Base-by-base conservation (phyloP, 2,888 invertebrate genomes). In the Aricia artaxerxes region DNA sequence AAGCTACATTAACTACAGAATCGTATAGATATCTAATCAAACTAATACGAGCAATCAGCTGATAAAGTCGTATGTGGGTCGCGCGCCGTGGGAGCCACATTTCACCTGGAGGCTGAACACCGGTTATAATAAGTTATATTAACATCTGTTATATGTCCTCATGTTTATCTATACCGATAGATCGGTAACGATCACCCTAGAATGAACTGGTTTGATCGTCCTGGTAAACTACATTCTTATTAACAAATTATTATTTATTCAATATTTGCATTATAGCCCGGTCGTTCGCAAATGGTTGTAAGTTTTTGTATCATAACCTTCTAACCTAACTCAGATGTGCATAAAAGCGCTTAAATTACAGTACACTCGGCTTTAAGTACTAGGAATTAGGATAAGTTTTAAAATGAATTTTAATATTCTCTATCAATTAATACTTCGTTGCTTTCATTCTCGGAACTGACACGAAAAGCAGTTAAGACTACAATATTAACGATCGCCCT, bases 11-110 rank as follows among this genome's bases (percentile, higher is more conserved):
- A 24, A 24, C 13, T 16, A 13, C 16, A 57, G 57, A 57, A 57
- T 57, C 4, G 4, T 16, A 13, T 1, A 35, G 11, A 16, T 38
- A 69, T 69, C 69, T 64, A 64, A 64, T 64, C 11, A 64, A 49
- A 69, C 69, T 69, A 38, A 69, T 69, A 69, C 35, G 13, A 69
- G 69, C 69, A 69, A 69, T 69, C 69, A 13, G 69, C 13, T 38
- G 69, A 69, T 69, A 69, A 38, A 69, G 69, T 38, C 38, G 13
- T 35, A 69, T 38, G 35, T 38, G 69, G 35, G 69, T 69, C 69
- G 69, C 16, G 16, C 69, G 69, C 35, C 69, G 69, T 13, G 69
- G 69, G 69, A 64, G 69, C 3, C 13, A 9, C 2, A 1, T 13
- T 13, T 35, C 69, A 69, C 69, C 69, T 69, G 64, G 31, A 31